These are phyloP conservation scores for Psittacula derbiana DNA, from an alignment of 2,797 vertebrate species.

Conservation along the genomic window DNA sequence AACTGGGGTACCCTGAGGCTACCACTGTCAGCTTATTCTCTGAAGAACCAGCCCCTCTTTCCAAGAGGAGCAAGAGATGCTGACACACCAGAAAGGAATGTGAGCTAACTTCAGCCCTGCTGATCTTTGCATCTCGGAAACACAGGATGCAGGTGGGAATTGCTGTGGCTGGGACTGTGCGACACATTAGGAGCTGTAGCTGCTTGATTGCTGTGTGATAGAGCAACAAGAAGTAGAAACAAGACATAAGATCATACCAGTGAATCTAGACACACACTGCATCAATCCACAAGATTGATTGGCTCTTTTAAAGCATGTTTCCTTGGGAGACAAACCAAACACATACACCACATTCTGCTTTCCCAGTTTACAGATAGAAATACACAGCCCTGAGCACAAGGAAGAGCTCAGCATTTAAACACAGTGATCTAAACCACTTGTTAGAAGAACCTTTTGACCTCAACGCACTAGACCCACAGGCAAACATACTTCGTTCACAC, in stretches of 20 bases:
- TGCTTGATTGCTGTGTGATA: background rate
- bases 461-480: background rate
- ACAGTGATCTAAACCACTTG: background rate
- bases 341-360: background rate
- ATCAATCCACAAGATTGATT: fast-evolving
- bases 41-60: background rate
- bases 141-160: background rate
- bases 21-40: background rate
- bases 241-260: fast-evolving
- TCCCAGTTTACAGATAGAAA: background rate
- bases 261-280: fast-evolving
- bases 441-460: background rate
- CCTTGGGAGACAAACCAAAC: background rate
- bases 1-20: background rate
- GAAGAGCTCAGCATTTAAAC: background rate
- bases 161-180: background rate
- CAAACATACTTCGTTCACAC: background rate
- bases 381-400: background rate
- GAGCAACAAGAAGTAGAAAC: background rate
- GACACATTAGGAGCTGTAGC: background rate
- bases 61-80: background rate
- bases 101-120: background rate
- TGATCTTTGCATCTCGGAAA: background rate
- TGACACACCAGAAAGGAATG: background rate
- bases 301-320: background rate